Percentiles rank a stretch among this genome's conserved stretches.
These are phyloP conservation scores for Theocolax elegans DNA, from an alignment of 1,140 invertebrate species.

Conservation along the genomic window DNA sequence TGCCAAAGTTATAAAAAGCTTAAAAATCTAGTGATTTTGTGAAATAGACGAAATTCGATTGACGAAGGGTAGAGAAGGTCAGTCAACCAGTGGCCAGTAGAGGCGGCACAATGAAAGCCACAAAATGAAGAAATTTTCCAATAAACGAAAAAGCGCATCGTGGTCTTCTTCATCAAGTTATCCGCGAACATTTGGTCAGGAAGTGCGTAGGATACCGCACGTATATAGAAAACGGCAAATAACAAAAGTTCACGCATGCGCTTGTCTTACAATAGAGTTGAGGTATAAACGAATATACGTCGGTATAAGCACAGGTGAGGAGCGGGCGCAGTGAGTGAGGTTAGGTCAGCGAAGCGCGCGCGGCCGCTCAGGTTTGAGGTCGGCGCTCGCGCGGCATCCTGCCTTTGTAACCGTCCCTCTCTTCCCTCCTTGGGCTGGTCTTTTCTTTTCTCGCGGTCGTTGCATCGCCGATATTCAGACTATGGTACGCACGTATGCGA, in stretches of 20 bases:
- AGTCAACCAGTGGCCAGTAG: too few relatives aligned
- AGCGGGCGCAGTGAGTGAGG: background rate
- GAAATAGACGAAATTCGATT: too few relatives aligned
- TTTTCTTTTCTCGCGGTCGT: constrained; percentile 32
- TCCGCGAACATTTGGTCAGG: constrained; percentile 37
- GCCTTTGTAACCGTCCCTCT: constrained; percentile 52
- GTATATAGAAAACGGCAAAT: background rate
- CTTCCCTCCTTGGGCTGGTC: constrained; percentile 10
- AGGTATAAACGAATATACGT: too few relatives aligned
- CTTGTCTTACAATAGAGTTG: background rate
- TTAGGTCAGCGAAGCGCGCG: constrained; percentile 28
- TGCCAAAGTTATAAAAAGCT: too few relatives aligned
- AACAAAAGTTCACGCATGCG: constrained; percentile 15
- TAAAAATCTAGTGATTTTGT: too few relatives aligned
- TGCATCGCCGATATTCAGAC: constrained; percentile 26
- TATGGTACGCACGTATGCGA: background rate
- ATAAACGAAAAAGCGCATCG: background rate
- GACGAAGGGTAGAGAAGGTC: too few relatives aligned
- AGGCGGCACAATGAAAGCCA: too few relatives aligned
- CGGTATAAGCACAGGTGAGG: constrained; percentile 3
- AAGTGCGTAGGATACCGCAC: constrained; percentile 5
- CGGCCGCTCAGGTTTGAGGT: constrained; percentile 47
- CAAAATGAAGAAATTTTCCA: constrained; percentile 22
- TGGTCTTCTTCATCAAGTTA: background rate
- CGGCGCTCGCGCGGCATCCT: constrained; percentile 50